These are phyloP conservation scores for Thaumetopoea pityocampa DNA, from an alignment of 1,140 invertebrate genomes.

Conservation along the genomic window DNA sequence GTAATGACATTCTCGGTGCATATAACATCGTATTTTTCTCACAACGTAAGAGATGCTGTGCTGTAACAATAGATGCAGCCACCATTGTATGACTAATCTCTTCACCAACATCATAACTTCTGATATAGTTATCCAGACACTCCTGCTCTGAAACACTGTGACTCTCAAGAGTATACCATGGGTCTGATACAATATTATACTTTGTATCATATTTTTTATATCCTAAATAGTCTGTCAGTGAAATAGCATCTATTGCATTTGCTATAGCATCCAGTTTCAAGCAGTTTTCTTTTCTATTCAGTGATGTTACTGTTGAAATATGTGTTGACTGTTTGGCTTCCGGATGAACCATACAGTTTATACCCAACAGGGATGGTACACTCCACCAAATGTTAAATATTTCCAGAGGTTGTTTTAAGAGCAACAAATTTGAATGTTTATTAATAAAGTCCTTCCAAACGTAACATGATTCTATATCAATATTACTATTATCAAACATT, in stretches of 20 bases:
- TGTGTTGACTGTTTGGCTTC: constrained; percentile 12
- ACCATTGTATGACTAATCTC: constrained; percentile 42
- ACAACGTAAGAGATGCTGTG: constrained; percentile 25
- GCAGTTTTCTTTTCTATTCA: constrained; percentile 10
- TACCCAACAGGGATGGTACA: constrained; percentile 31
- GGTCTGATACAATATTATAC: constrained; percentile 29
- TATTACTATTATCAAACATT: constrained; percentile 9
- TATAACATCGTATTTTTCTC: constrained; percentile 25
- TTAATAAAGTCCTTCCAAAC: constrained; percentile 25
- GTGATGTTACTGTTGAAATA: constrained; percentile 10
- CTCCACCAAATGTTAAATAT: constrained; percentile 55
- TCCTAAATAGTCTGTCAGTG: constrained; percentile 44
- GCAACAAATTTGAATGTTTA: constrained; percentile 26
- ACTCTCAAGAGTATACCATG: constrained; percentile 42
- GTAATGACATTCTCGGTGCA: constrained; percentile 31
- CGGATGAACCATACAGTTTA: constrained; percentile 11
- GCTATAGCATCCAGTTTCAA: constrained; percentile 32
- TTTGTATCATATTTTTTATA: constrained; percentile 15
- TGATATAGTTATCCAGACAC: constrained; percentile 40
- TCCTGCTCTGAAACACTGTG: constrained; percentile 58
- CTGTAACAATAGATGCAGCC: constrained; percentile 21
- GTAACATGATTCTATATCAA: constrained; percentile 9
- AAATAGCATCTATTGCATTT: constrained; percentile 44
- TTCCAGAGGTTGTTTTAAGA: constrained; percentile 18
- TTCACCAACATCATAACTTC: constrained; percentile 27